Base-by-base conservation (phyloP, 1,140 invertebrate genomes). In the Dreissena polymorpha region DNA sequence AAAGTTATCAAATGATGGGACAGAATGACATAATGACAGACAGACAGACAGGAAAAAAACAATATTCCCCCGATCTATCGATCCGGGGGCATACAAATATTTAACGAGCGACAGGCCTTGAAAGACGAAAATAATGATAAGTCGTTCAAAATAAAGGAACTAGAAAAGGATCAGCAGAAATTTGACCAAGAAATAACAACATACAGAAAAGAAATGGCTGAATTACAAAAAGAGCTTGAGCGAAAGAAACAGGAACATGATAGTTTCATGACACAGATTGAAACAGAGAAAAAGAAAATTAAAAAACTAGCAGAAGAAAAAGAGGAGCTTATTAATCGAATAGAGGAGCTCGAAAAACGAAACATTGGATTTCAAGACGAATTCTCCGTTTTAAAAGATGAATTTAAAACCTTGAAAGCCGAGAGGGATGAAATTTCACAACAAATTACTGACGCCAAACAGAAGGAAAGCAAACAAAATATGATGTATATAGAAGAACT, bases 401-500 rank as follows among this genome's bases (percentile, higher is more conserved):
- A 82, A 16, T 64, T 82, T 67, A 53, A 21, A 0, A 55, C 63
- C 25, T 25, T 82, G 16, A 68, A 74, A 29, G n/a, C 18, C 0
- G 79, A 82, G 27, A 82, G 73, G 53, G 57, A 65, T 67, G 79
- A 82, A 18, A 67, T 72, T 14, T 57, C 39, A 51, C 29, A 29
- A 16, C 50, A 53, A 10, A 21, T 68, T 53, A 13, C 57, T 6
- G 63, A 73, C 39, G 69, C 73, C 23, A 64, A 82, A 68, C 39
- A 73, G 5, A 55, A 68, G 39, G 49, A 82, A 57, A 16, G 21
- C 13, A 74, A 57, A 65, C 53, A 72, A 16, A 72, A 63, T 13
- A 73, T 55, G 39, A 60, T 27, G 12, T 82, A 82, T 65, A 82
- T 82, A 23, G 79, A 82, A 74, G 79, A 82, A 55, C 16, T 82